phyloP scores from a whole-genome alignment of 2,113 vertebrate genomes.

The Hippoglossus stenolepis region DNA sequence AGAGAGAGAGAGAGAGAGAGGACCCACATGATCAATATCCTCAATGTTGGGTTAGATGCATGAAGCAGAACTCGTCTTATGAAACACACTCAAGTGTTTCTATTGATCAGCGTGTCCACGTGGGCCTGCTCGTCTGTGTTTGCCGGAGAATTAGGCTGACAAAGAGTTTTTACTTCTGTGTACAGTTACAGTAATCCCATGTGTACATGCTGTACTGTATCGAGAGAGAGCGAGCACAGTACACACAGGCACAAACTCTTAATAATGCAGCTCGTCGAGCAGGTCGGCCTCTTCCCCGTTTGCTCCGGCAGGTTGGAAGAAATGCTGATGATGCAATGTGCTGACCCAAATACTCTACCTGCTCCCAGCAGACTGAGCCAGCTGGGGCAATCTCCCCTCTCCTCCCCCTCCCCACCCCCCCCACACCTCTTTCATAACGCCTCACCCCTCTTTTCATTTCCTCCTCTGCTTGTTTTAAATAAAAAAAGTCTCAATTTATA shows the following conservation, averaged over 20 bases:
- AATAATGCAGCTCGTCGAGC: conserved; percentile 81
- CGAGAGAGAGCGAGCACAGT: conserved; percentile 8
- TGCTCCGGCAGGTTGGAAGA: conserved; percentile 84
- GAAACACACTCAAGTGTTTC: conserved; percentile 10
- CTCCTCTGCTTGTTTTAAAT: conserved; percentile 20
- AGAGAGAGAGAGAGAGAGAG: too few relatives aligned
- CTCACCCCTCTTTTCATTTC: conserved; percentile 29
- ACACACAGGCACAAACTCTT: conserved; percentile 60
- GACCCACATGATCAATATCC: too few relatives aligned
- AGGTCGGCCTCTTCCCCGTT: conserved; percentile 74
- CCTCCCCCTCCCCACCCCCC: conserved; percentile 25
- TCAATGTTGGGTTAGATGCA: not conserved
- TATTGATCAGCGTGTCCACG: conserved; percentile 31
- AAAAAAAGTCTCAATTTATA: not conserved
- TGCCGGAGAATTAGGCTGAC: conserved; percentile 2
- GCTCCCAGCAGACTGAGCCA: conserved; percentile 84
- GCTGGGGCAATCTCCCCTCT: conserved; percentile 74
- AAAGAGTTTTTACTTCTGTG: not conserved
- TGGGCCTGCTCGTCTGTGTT: not conserved
- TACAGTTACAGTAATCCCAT: not conserved
- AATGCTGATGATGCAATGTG: conserved; percentile 88
- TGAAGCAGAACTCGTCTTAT: not conserved
- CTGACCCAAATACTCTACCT: conserved; percentile 89
- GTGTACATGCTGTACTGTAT: conserved; percentile 2
- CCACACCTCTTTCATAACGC: conserved; percentile 41